These are phyloP conservation scores for Dicerorhinus sumatrensis DNA, from an alignment of 2,113 vertebrate genomes.

Conservation along the genomic window DNA sequence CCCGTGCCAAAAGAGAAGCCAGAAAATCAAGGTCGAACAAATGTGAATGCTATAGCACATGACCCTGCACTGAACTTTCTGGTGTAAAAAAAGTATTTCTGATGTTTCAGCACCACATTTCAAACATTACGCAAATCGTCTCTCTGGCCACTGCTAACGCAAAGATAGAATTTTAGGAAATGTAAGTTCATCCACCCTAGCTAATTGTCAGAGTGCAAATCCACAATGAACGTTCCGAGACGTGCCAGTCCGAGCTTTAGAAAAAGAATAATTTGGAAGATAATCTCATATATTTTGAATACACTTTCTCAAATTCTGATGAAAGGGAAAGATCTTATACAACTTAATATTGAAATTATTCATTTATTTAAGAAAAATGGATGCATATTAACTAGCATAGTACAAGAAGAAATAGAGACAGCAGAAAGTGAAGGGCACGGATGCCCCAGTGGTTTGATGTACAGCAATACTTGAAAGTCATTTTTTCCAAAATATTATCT, in stretches of 20 bases:
- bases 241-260: background rate
- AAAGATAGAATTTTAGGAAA: background rate
- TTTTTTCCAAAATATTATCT: background rate
- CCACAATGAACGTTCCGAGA: background rate
- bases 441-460: fast-evolving
- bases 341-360: background rate
- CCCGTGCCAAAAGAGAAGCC: background rate
- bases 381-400: background rate
- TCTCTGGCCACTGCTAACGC: background rate
- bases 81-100: background rate
- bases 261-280: background rate
- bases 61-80: background rate
- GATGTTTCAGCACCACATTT: background rate
- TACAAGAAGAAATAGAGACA: background rate
- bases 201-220: background rate
- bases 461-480: background rate
- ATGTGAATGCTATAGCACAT: background rate
- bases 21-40: background rate
- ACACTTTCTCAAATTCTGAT: background rate
- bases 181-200: background rate
- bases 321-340: background rate
- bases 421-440: background rate
- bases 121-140: background rate
- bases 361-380: background rate
- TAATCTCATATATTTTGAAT: background rate